phyloP scores from a whole-genome alignment of 2,797 vertebrate species.

The Microcaecilia unicolor region DNA sequence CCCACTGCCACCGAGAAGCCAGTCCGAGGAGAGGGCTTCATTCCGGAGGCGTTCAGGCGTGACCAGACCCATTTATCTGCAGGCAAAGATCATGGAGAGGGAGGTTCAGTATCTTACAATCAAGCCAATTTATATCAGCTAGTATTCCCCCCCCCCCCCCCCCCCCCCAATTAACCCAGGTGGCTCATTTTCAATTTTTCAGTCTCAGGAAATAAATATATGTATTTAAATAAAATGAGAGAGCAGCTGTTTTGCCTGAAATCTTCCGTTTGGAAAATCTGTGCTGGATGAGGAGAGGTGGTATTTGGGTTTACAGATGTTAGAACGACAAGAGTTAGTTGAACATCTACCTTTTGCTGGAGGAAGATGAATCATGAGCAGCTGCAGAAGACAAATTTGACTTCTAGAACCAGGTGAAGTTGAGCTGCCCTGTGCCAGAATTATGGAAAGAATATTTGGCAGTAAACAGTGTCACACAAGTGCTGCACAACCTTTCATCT shows the following conservation, averaged over 20 bases:
- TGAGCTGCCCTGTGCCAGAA: too few relatives aligned
- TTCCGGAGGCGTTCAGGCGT: slow-evolving; percentile 70
- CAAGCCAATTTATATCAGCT: neutral
- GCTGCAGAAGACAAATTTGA: neutral
- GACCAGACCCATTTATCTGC: slow-evolving; percentile 82
- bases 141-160: too few relatives aligned
- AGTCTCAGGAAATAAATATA: neutral
- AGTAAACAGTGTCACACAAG: too few relatives aligned
- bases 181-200: neutral
- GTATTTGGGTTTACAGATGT: too few relatives aligned
- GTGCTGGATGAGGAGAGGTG: too few relatives aligned
- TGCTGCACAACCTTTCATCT: too few relatives aligned
- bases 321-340: too few relatives aligned
- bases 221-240: neutral
- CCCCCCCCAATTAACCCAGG: neutral
- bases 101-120: fast-evolving
- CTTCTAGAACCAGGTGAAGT: neutral
- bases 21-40: slow-evolving; percentile 75
- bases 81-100: too few relatives aligned
- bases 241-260: neutral
- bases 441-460: too few relatives aligned
- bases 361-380: neutral
- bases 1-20: slow-evolving; percentile 71
- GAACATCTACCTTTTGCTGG: neutral
- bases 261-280: neutral